phyloP scores from a whole-genome alignment of 37 sponge, comb jelly and placozoan genomes.

The Beroe forskalii region DNA sequence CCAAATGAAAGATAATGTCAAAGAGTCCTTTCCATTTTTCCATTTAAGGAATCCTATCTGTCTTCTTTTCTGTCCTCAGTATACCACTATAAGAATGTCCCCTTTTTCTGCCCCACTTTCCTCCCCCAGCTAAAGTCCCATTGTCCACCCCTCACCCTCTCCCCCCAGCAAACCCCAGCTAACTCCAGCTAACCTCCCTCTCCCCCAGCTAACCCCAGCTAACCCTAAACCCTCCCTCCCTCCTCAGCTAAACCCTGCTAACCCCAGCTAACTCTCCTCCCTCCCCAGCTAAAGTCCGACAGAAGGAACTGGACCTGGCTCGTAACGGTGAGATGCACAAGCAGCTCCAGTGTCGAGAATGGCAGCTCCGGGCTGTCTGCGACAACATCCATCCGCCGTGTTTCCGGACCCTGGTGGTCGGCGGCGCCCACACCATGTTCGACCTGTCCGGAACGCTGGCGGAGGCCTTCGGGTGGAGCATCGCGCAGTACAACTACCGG shows the following conservation, averaged over 20 bases:
- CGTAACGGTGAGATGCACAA: conserved; percentile 20
- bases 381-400: conserved; percentile 47
- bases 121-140: no score
- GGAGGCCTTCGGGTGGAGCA: conserved; percentile 54
- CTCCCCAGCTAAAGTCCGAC: conserved; percentile 44
- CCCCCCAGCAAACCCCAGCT: no score
- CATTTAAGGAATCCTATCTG: no score
- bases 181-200: no score
- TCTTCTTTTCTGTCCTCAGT: no score
- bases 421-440: conserved; percentile 50
- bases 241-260: no score
- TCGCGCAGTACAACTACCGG: conserved; percentile 59
- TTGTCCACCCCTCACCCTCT: no score
- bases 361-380: conserved; percentile 26
- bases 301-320: conserved; percentile 8
- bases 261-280: background rate
- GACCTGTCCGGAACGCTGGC: conserved; percentile 45
- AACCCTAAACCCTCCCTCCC: background rate
- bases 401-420: conserved; percentile 50
- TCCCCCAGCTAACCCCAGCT: no score
- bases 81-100: no score
- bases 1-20: no score
- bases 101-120: no score
- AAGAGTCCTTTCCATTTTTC: no score
- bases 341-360: conserved; percentile 37